phyloP scores from a whole-genome alignment of 2,888 invertebrate species.

The Diloba caeruleocephala region DNA sequence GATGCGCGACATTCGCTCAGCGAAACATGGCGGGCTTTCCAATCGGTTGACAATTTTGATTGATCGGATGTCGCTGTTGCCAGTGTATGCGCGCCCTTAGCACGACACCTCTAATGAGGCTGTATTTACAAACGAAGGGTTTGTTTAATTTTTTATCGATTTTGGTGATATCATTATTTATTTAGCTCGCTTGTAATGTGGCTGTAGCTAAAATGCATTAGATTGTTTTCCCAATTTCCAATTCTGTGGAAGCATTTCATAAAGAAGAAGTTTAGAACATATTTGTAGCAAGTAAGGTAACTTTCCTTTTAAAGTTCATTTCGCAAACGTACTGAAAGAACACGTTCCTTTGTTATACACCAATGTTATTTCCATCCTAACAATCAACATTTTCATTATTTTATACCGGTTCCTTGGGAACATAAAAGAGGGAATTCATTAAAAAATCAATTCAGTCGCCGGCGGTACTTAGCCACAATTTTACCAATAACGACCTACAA shows the following conservation, averaged over 20 bases:
- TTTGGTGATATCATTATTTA: neutral
- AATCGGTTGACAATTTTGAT: conserved; percentile 88
- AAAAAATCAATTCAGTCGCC: conserved; percentile 77
- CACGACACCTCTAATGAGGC: conserved; percentile 66
- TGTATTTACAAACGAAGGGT: conserved; percentile 58
- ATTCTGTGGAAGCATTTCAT: too few relatives aligned
- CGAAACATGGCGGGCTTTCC: conserved; percentile 79
- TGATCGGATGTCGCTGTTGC: conserved; percentile 69
- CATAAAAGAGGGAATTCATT: conserved; percentile 83
- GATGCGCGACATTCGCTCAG: conserved; percentile 76
- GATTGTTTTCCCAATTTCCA: too few relatives aligned
- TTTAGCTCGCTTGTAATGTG: too few relatives aligned
- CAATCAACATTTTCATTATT: conserved; percentile 70
- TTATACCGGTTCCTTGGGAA: conserved; percentile 68
- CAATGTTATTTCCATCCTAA: conserved; percentile 52
- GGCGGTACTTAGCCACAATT: conserved; percentile 81
- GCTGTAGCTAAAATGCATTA: too few relatives aligned
- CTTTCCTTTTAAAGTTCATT: conserved; percentile 7
- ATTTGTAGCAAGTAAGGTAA: neutral
- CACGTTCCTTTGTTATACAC: conserved; percentile 42
- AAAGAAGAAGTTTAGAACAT: too few relatives aligned
- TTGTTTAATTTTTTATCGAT: conserved; percentile 45
- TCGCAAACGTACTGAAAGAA: conserved; percentile 12
- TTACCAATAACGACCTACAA: conserved; percentile 84
- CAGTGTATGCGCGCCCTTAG: conserved; percentile 56